A percentile compares a stretch with the other conserved stretches of the same genome.
These are phyloP conservation scores for Rhagoletis pomonella DNA, from an alignment of 1,140 invertebrate species.

Conservation along the genomic window DNA sequence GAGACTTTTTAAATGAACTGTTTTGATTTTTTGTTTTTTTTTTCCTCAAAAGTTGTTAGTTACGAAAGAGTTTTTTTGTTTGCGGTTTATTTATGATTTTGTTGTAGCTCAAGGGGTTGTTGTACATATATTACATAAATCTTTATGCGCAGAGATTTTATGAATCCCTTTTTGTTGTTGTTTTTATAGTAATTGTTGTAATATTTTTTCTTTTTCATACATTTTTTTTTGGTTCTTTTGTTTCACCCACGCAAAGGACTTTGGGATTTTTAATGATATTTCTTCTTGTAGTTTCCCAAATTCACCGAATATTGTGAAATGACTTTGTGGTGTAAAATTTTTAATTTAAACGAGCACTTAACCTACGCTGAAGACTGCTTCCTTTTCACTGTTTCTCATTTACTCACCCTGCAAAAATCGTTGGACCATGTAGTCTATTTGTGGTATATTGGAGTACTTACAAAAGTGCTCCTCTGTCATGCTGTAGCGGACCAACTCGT, in stretches of 20 bases:
- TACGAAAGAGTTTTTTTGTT: no score
- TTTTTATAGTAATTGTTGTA: not conserved
- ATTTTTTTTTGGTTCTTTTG: no score
- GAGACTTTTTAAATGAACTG: no score
- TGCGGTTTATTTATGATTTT: no score
- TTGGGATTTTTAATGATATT: not conserved
- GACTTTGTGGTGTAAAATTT: slow-evolving; percentile 33
- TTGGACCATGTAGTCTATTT: no score
- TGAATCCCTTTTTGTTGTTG: not conserved
- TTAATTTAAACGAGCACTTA: slow-evolving; percentile 37
- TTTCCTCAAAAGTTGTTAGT: no score
- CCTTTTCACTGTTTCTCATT: not conserved
- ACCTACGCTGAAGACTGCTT: not conserved
- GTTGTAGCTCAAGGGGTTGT: not conserved
- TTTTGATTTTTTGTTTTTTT: no score
- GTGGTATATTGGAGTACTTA: no score
- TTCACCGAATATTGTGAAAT: not conserved
- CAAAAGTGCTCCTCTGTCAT: no score
- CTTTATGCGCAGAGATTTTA: not conserved
- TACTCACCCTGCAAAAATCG: no score
- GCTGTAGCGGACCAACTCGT: no score
- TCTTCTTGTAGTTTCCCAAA: slow-evolving; percentile 34
- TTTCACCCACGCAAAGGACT: not conserved
- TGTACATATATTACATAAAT: no score
- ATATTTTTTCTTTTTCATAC: not conserved